These are phyloP conservation scores for Calameuta pallipes DNA, from an alignment of 2,888 invertebrate genomes.

Conservation along the genomic window DNA sequence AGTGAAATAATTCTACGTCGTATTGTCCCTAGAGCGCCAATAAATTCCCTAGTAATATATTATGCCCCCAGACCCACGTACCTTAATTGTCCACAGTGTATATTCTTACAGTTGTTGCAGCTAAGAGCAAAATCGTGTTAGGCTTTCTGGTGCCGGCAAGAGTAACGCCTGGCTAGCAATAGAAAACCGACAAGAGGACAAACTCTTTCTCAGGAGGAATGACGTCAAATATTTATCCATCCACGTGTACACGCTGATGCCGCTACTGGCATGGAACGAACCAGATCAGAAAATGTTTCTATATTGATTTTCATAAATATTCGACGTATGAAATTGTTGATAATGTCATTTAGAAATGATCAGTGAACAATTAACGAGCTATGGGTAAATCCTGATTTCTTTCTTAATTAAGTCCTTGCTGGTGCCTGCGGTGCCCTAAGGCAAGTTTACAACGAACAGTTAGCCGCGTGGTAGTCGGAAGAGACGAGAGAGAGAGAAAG, in stretches of 20 bases:
- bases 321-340: not conserved
- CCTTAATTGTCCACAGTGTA: not conserved
- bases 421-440: not conserved
- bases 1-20: not conserved
- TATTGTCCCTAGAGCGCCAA: not conserved
- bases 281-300: not conserved
- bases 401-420: not conserved
- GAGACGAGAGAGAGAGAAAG: not conserved
- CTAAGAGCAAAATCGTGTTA: slow-evolving; percentile 51
- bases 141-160: slow-evolving; percentile 33
- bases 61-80: not conserved
- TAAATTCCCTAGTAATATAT: not conserved
- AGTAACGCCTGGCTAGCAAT: slow-evolving; percentile 2
- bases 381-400: not conserved
- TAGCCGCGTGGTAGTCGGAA: not conserved
- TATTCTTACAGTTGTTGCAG: slow-evolving; percentile 9
- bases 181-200: not conserved
- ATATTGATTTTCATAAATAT: not conserved
- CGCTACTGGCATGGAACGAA: not conserved
- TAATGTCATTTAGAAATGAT: not conserved
- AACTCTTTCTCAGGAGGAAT: not conserved
- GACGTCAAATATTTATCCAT: not conserved
- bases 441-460: not conserved
- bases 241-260: not conserved
- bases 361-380: not conserved